Percentiles rank a stretch among this genome's conserved stretches.
These are phyloP conservation scores for Cavia aperea DNA, from an alignment of 2,113 vertebrate species.

Conservation along the genomic window DNA sequence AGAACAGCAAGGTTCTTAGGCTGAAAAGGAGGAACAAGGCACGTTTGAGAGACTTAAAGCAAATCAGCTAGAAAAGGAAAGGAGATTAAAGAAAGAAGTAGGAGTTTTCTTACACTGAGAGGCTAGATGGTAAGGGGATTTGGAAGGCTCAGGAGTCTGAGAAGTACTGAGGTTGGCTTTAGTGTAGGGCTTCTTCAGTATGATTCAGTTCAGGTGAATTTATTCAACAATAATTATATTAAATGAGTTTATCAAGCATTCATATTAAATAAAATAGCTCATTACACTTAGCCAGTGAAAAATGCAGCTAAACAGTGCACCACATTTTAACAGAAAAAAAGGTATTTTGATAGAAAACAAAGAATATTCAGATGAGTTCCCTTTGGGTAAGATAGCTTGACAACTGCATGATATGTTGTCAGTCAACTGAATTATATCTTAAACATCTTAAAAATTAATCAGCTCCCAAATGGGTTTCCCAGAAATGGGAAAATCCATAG, in stretches of 20 bases:
- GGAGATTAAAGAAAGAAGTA: background rate
- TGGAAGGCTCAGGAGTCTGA: background rate
- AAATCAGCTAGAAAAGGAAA: background rate
- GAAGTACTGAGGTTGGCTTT: background rate
- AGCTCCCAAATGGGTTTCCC: slow-evolving; percentile 46
- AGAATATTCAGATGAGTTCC: background rate
- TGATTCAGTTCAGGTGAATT: background rate
- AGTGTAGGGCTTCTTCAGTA: background rate
- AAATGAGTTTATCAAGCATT: background rate
- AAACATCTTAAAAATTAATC: slow-evolving; percentile 47
- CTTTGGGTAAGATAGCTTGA: background rate
- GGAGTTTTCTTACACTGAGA: background rate
- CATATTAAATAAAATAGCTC: background rate
- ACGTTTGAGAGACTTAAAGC: background rate
- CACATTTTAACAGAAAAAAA: background rate
- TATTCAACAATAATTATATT: background rate
- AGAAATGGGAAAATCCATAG: background rate
- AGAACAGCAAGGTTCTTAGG: background rate
- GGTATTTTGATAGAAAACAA: slow-evolving; percentile 15
- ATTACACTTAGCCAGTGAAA: background rate
- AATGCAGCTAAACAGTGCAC: background rate
- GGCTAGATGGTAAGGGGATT: background rate
- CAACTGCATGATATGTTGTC: background rate
- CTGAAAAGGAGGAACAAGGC: background rate
- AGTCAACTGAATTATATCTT: background rate